Conservation (phyloP, 1,140 invertebrate genomes). For the Lordiphosa mommai region DNA sequence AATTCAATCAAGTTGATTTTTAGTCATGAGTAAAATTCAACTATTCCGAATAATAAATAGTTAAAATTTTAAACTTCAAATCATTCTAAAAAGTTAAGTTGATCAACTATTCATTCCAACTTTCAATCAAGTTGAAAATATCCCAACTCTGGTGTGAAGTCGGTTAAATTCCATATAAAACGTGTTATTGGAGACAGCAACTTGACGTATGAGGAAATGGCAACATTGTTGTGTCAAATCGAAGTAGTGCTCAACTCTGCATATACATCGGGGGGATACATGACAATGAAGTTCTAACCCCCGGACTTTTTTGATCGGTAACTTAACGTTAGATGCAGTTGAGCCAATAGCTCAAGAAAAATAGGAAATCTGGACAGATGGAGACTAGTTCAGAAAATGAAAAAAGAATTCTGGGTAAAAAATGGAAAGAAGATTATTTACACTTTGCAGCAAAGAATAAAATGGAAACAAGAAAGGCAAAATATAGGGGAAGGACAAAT, state of each 20-base stretch:
- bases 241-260: not conserved
- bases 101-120: no score
- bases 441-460: constrained; percentile 18
- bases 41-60: no score
- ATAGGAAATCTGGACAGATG: not conserved
- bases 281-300: not conserved
- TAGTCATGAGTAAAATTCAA: no score
- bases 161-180: no score
- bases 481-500: not conserved
- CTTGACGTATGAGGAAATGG: no score
- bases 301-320: not conserved
- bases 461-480: not conserved
- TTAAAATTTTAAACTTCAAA: no score
- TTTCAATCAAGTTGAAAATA: no score
- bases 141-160: no score
- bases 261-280: not conserved
- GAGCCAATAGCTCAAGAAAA: not conserved
- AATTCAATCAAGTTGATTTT: no score
- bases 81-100: no score
- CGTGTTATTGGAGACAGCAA: no score
- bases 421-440: constrained; percentile 3
- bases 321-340: not conserved
- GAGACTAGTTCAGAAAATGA: not conserved
- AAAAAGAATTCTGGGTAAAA: not conserved
- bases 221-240: not conserved